These are phyloP conservation scores for Lichenostomus cassidix DNA, from an alignment of 2,113 vertebrate species.

Conservation along the genomic window DNA sequence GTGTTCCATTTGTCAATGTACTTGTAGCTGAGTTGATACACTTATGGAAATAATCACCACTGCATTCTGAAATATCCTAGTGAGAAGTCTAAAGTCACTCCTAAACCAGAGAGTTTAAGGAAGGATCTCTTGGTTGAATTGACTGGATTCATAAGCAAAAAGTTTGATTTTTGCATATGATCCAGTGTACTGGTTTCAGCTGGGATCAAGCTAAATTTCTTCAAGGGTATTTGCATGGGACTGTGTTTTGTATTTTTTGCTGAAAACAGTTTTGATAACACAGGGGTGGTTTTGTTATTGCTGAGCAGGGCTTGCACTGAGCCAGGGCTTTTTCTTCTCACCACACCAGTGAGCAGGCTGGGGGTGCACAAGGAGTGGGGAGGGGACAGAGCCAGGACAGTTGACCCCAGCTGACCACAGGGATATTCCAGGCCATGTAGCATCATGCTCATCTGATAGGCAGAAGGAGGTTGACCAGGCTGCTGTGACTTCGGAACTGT, in stretches of 20 bases:
- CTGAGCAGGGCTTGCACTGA: neutral
- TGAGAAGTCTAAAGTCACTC: neutral
- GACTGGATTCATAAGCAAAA: neutral
- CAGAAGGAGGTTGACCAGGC: neutral
- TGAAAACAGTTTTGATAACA: neutral
- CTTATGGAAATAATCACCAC: neutral
- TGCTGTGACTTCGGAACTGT: neutral
- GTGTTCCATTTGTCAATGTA: neutral
- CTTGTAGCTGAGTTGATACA: neutral
- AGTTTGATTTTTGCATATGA: neutral
- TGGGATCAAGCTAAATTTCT: neutral
- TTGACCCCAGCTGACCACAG: fast-evolving
- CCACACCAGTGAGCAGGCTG: neutral
- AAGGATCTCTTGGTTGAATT: neutral
- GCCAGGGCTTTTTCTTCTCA: neutral
- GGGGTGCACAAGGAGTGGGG: neutral
- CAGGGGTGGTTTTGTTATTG: neutral
- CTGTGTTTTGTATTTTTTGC: neutral
- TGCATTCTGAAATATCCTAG: neutral
- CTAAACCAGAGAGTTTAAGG: neutral
- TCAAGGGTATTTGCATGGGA: fast-evolving
- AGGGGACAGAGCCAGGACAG: neutral
- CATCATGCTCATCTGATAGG: fast-evolving
- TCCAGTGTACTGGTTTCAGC: neutral
- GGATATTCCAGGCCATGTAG: fast-evolving